Evolutionary conservation across 2,113 vertebrate species (phyloP), one percentile per base, ranked within the genome.

Genomic region (Eptatretus burgeri): DNA sequence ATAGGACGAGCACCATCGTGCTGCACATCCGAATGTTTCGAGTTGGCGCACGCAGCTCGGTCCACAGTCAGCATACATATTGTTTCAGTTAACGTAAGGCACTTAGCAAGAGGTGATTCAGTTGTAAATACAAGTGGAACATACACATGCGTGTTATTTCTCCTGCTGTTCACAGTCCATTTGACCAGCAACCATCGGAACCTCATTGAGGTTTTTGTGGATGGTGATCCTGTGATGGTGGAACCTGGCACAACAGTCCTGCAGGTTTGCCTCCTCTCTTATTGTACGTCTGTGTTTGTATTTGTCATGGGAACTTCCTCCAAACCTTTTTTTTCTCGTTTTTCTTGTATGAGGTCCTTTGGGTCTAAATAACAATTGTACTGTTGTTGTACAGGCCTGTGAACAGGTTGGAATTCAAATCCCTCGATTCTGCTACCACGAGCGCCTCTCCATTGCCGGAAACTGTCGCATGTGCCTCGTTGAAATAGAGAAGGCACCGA

Each of bases 391-490:
- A 2, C 66, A 89, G 87, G 82, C 82, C 17, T 94, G 87, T 70
- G 86, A 89, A 71, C 83, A 82, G 67, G 81, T 79, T 70, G 87
- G 85, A 63, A 75, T 93, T 71, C 88, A 93, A 76, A 89, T 94
- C 67, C 88, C 87, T 66, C 81, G 85, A 7, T 95, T 94, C 72
- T 95, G 88, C 74, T 93, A 93, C 51, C 87, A 95, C 13, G 87
- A 94, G 68, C 80, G 85, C 16, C 74, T 94, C 67, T 93, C 88
- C 17, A 77, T 94, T 63, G 88, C 85, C 69, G 88, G 88, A 67
- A 93, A 95, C 74, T 95, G 85, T 68, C 79, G 84, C 64, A 91
- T 93, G 87, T 91, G 87, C 74, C 80, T 93, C 64, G 85, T 95
- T 72, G 88, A 94, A 73, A 89, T 94, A 63, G 87, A 94, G 71